Evolutionary conservation across 2,888 invertebrate species (phyloP), one percentile per base, ranked within the genome.

Genomic region (Lasioglossum leucozonium): DNA sequence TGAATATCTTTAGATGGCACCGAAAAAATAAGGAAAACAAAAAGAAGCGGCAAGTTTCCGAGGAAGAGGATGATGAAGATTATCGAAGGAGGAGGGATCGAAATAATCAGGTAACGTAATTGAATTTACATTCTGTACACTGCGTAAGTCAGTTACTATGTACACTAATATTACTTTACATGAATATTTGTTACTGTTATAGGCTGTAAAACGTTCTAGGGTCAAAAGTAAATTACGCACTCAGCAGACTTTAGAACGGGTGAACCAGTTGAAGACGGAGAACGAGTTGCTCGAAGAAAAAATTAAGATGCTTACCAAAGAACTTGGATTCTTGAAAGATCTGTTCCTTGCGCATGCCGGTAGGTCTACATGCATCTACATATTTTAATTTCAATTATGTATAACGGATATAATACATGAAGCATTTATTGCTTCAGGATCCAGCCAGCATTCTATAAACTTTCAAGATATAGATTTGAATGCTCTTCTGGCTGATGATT

Each of bases 171-270:
- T 13, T 65, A 58, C 76, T 76, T 18, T 34, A 72, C n/a, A 3
- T 51, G n/a, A 51, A 2, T 71, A 1, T 18, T 26, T 71, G 42
- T 16, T 44, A 30, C 51, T 51, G 55, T 75, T 47, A 0, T n/a
- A 98, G 97, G 98, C 98, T 79, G 98, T 98, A 0, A 98, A 98
- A 95, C 96, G 97, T 88, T 98, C 98, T 90, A 96, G 98, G 87
- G 97, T 96, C 79, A 98, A 98, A 95, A 97, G 97, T 22, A 97
- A 97, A 93, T 96, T 97, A 92, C 96, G 97, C 82, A 98, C 98
- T 0, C 97, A 97, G 91, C 97, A 98, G 93, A 98, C 98, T 8
- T 95, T 97, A 87, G 96, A 97, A 82, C 95, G 97, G 79, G 98
- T 98, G 0, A 97, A 96, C 91, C 96, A 97, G 93, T 94, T 98